Evolutionary conservation across 37 sponge, comb jelly and placozoan genomes (phyloP).

Genomic region (Ianthella basta): DNA sequence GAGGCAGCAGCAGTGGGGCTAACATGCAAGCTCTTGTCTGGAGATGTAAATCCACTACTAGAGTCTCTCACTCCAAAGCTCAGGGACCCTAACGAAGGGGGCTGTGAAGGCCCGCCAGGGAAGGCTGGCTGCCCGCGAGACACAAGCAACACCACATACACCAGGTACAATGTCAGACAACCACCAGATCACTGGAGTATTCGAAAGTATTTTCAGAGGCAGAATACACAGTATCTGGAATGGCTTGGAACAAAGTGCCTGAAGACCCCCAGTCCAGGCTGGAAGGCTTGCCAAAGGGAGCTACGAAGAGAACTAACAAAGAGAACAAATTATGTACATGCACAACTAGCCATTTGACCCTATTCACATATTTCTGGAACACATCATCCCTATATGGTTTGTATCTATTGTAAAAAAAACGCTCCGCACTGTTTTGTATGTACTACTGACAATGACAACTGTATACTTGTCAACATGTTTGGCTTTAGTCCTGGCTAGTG

Average conservation of each 20-base stretch:
- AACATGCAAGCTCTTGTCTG: constrained; percentile 8
- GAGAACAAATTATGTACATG: too few species aligned
- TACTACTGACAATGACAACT: too few species aligned
- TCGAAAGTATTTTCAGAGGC: constrained; percentile 26
- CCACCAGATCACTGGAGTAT: constrained; percentile 10
- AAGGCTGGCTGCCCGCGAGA: too few species aligned
- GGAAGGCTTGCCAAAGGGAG: constrained; percentile 19
- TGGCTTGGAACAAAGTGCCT: constrained; percentile 24
- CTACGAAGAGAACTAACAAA: not conserved
- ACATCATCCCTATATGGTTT: too few species aligned
- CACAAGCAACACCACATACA: constrained; percentile 16
- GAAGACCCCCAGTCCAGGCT: constrained; percentile 22
- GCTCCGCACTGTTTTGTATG: too few species aligned
- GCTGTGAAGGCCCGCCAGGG: constrained; percentile 3
- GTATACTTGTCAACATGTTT: too few species aligned
- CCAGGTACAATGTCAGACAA: constrained; percentile 23
- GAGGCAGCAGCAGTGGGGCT: constrained; percentile 28
- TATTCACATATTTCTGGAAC: too few species aligned
- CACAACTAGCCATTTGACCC: too few species aligned
- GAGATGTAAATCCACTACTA: constrained; percentile 4
- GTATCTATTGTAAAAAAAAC: too few species aligned
- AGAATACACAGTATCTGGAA: constrained; percentile 17
- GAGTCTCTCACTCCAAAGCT: not conserved
- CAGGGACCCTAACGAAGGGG: not conserved
- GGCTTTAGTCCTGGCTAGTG: too few species aligned